These are phyloP conservation scores for Sarcophilus harrisii DNA, from an alignment of 2,797 vertebrate genomes.

Conservation along the genomic window DNA sequence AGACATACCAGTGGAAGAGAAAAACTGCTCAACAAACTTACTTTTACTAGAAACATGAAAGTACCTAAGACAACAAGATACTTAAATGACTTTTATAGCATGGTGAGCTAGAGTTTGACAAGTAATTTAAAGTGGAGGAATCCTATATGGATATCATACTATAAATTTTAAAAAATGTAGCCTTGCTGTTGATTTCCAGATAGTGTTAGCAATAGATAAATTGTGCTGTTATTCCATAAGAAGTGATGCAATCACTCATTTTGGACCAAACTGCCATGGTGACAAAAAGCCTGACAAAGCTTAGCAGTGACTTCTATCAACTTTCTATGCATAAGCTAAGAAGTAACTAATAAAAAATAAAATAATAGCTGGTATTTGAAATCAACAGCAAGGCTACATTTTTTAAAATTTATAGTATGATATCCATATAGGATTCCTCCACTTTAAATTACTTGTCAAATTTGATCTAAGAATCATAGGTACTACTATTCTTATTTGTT, in stretches of 20 bases:
- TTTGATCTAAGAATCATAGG: not conserved
- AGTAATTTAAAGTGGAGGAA: not conserved
- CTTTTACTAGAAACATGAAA: not conserved
- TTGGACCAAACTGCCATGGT: not conserved
- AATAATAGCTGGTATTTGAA: not conserved
- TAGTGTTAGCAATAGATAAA: not conserved
- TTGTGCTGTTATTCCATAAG: not conserved
- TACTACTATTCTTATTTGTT: not conserved
- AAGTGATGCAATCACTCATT: not conserved
- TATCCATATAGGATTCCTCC: not conserved
- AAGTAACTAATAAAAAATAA: not conserved
- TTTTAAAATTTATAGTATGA: not conserved
- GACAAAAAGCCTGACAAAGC: not conserved
- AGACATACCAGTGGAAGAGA: not conserved
- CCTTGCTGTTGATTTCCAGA: not conserved
- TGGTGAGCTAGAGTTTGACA: not conserved
- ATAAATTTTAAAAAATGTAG: not conserved
- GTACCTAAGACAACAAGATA: not conserved
- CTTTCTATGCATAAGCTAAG: not conserved
- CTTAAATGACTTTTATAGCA: not conserved
- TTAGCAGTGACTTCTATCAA: constrained; percentile 15
- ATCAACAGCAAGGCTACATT: not conserved
- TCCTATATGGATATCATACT: not conserved
- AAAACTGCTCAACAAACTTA: accelerated
- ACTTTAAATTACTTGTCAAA: not conserved